A percentile compares a stretch with the other conserved stretches of the same genome.
Evolutionary conservation across 2,888 invertebrate genomes (phyloP).

Genomic region (Pimpla rufipes): DNA sequence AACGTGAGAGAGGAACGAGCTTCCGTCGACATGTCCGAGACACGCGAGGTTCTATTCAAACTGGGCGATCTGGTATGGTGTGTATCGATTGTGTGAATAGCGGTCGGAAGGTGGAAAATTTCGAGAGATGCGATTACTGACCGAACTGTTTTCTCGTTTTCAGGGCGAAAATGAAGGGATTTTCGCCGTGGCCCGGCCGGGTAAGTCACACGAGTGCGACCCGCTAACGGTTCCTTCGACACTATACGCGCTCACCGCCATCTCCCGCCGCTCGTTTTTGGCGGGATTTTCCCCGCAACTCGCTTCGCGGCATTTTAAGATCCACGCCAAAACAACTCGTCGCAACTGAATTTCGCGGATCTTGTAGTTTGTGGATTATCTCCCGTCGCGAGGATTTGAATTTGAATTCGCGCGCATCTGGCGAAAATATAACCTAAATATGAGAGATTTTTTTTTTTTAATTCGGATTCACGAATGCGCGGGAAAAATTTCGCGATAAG

Average conservation of each 20-base stretch:
- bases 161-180: slow-evolving; percentile 99
- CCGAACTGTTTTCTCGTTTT: slow-evolving; percentile 84
- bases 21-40: slow-evolving; percentile 85
- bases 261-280: slow-evolving; percentile 74
- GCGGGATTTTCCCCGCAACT: slow-evolving; percentile 70
- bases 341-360: slow-evolving; percentile 28
- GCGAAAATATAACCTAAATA: slow-evolving; percentile 82
- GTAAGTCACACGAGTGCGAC: slow-evolving; percentile 89
- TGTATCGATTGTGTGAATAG: slow-evolving; percentile 80
- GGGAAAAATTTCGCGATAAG: slow-evolving; percentile 47
- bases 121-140: slow-evolving; percentile 57
- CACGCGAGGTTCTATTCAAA: slow-evolving; percentile 86
- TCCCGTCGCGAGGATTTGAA: slow-evolving; percentile 81
- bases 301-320: slow-evolving; percentile 11
- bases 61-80: slow-evolving; percentile 91
- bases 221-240: slow-evolving; percentile 84
- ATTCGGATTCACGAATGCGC: slow-evolving; percentile 15
- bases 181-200: slow-evolving; percentile 98
- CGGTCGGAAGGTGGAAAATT: slow-evolving; percentile 34
- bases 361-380: slow-evolving; percentile 70
- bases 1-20: slow-evolving; percentile 75
- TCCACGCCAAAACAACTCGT: background rate
- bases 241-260: slow-evolving; percentile 76
- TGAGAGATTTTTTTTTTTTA: background rate
- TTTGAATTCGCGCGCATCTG: slow-evolving; percentile 83